Conservation (phyloP, 2,113 vertebrate species). For the Catagonus wagneri region DNA sequence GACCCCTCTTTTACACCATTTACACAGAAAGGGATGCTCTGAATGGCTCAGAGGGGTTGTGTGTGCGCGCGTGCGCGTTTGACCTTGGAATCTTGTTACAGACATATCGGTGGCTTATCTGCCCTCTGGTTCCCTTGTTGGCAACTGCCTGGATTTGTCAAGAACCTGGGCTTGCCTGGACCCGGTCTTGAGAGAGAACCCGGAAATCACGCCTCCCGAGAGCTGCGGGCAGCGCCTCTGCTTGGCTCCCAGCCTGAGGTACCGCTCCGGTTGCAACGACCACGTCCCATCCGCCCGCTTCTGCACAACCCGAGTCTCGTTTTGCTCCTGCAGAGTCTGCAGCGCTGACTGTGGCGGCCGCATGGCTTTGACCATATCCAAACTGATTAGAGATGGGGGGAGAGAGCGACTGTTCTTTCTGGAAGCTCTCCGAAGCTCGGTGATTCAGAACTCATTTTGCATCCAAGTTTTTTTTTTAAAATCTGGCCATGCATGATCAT, state of each 20-base stretch:
- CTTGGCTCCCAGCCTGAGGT: neutral
- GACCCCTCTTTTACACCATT: slow-evolving; percentile 69
- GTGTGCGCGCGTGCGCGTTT: no score
- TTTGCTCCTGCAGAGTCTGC: slow-evolving; percentile 49
- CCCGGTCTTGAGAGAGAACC: slow-evolving; percentile 29
- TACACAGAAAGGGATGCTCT: slow-evolving; percentile 56
- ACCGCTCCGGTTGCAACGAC: neutral
- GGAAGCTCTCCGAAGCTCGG: slow-evolving; percentile 66
- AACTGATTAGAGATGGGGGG: neutral
- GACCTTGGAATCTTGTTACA: slow-evolving; percentile 75
- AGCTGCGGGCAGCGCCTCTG: neutral
- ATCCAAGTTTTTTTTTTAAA: slow-evolving; percentile 17
- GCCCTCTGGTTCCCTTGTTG: slow-evolving; percentile 37
- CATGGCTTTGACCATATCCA: slow-evolving; percentile 62
- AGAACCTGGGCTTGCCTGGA: slow-evolving; percentile 35
- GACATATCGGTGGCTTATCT: slow-evolving; percentile 51
- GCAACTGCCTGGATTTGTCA: slow-evolving; percentile 53
- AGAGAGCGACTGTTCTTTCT: slow-evolving; percentile 53
- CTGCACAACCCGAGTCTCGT: neutral
- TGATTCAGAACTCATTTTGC: slow-evolving; percentile 58
- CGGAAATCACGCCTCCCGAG: neutral
- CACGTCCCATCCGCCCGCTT: neutral
- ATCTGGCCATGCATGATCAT: slow-evolving; percentile 31
- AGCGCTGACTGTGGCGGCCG: slow-evolving; percentile 46
- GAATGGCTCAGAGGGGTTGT: slow-evolving; percentile 65